Evolutionary conservation across 2,888 invertebrate genomes (phyloP).

Genomic region (Epinotia demarniana): DNA sequence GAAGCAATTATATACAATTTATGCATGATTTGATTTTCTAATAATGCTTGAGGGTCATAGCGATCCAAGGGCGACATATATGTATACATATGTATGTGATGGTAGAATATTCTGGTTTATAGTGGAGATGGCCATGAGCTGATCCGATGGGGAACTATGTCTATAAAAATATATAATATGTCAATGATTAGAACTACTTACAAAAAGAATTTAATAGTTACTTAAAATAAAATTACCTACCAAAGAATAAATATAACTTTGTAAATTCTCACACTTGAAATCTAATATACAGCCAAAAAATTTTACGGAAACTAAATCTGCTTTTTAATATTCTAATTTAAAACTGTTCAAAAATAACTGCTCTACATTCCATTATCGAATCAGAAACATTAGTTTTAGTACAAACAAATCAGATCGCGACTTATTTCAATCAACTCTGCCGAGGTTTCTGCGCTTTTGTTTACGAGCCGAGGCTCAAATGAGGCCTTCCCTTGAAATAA

Average conservation of each 20-base stretch:
- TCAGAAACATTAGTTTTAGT: conserved; percentile 14
- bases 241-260: no score
- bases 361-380: conserved; percentile 31
- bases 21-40: conserved; percentile 63
- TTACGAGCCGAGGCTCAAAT: conserved; percentile 50
- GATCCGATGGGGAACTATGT: conserved; percentile 43
- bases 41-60: conserved; percentile 58
- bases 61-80: conserved; percentile 58
- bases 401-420: conserved; percentile 35
- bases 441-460: conserved; percentile 53
- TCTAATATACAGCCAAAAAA: background rate
- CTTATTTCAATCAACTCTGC: conserved; percentile 55
- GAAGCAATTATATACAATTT: conserved; percentile 57
- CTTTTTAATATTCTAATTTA: background rate
- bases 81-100: conserved; percentile 57
- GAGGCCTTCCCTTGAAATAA: conserved; percentile 69
- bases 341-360: conserved; percentile 16
- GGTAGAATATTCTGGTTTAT: conserved; percentile 63
- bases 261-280: background rate
- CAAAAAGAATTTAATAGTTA: background rate
- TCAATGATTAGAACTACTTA: no score
- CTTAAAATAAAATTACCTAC: background rate
- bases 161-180: no score
- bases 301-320: background rate
- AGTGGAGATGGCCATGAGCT: conserved; percentile 47